Base-by-base conservation (phyloP, 2,888 invertebrate species). In the Macrophya alboannulata region DNA sequence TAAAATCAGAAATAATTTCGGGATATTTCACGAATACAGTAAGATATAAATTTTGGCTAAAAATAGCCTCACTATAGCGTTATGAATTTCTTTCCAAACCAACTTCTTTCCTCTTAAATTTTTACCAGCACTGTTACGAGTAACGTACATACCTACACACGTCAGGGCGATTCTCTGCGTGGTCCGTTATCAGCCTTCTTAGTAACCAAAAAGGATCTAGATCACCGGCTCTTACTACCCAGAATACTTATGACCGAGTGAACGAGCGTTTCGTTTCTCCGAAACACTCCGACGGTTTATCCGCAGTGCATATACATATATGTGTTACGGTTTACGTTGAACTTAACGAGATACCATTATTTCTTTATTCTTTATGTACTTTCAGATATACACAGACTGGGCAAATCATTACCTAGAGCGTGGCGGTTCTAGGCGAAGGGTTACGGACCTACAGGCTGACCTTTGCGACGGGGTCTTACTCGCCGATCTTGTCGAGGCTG, bases 361-460 rank as follows among this genome's bases (percentile, higher is more conserved):
- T 45, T 43, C 45, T 40, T 4, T 74, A 31, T 87, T 77, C 74
- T 71, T 86, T 86, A 88, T 87, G 89, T 90, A 90, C 88, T 94
- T 95, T 5, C 95, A 99, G 99, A 98, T 99, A 92, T 99, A 99
- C 94, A 99, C 99, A 85, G 99, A 99, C 95, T 99, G 99, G 99
- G 99, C 99, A 79, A 99, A 99, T 94, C 99, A 99, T 93, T 99
- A 99, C 94, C 94, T 99, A 95, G 99, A 99, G 94, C 97, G 98
- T 91, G 97, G 97, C 86, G 96, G 97, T 88, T 97, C 97, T 89
- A 97, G 98, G 90, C 96, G 97, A 86, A 96, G 97, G 91, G 98
- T 98, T 88, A 96, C 96, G 88, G 98, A 98, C 92, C 95, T 99
- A 87, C 98, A 99, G 88, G 95, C 97, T 85, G 99, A 99, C 94